Percentiles rank a stretch among this genome's conserved stretches.
Evolutionary conservation across 2,113 vertebrate species (phyloP).

Genomic region (Oplegnathus fasciatus): DNA sequence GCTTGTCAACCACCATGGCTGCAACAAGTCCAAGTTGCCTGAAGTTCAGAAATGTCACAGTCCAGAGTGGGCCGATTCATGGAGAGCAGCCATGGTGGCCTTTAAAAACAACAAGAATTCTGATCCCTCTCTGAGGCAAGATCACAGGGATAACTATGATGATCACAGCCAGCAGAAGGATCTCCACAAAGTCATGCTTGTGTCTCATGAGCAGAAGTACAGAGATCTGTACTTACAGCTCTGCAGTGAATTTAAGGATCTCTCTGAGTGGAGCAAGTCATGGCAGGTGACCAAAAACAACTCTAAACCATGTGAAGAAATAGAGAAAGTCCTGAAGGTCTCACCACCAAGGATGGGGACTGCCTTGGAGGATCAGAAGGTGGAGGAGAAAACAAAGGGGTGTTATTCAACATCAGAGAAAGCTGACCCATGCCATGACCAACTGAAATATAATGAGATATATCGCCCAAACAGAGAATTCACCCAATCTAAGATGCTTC

Average conservation of each 20-base stretch:
- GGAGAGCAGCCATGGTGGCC: constrained; percentile 42
- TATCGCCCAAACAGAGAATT: constrained; percentile 23
- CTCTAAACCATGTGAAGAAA: constrained; percentile 58
- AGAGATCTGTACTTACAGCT: constrained; percentile 34
- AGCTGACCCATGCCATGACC: neutral
- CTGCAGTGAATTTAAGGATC: constrained; percentile 12
- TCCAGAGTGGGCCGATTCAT: constrained; percentile 63
- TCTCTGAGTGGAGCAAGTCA: constrained; percentile 68
- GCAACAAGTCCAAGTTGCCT: constrained; percentile 16
- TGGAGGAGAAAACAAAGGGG: constrained; percentile 9
- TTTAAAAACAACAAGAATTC: constrained; percentile 27
- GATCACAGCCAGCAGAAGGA: neutral
- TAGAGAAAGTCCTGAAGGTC: constrained; percentile 46
- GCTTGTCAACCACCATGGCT: constrained; percentile 54
- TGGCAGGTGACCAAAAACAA: constrained; percentile 73
- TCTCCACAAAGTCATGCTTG: neutral
- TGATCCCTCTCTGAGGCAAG: neutral
- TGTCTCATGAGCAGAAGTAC: constrained; percentile 29
- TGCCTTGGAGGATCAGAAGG: neutral
- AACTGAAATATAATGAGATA: constrained; percentile 52
- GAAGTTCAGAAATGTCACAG: neutral
- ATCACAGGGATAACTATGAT: neutral
- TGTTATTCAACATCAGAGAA: constrained; percentile 17
- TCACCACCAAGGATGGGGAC: neutral
- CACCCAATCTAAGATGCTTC: constrained; percentile 19